phyloP scores from a whole-genome alignment of 53 echinoderm and acorn worm genomes.

The Echinometra lucunter region DNA sequence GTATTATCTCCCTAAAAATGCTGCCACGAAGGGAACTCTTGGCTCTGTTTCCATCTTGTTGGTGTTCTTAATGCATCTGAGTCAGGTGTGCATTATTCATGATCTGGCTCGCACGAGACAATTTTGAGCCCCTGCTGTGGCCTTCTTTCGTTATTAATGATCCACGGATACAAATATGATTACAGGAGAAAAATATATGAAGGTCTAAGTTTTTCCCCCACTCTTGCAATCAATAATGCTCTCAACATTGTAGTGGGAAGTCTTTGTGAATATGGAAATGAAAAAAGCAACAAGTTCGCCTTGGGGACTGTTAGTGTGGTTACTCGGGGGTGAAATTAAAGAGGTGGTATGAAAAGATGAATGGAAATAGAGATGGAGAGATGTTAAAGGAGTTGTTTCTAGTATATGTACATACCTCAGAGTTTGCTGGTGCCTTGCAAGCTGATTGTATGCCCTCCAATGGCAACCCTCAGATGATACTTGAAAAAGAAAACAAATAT shows the following conservation, averaged over 20 bases:
- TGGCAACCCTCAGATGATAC: constrained; percentile 34
- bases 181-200: constrained; percentile 35
- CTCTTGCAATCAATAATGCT: constrained; percentile 71
- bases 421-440: constrained; percentile 27
- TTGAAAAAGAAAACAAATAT: neutral
- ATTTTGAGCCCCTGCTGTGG: constrained; percentile 58
- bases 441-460: constrained; percentile 19
- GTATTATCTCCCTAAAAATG: constrained; percentile 25
- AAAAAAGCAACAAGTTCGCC: constrained; percentile 36
- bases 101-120: constrained; percentile 40
- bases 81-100: constrained; percentile 68
- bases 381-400: constrained; percentile 27
- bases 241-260: constrained; percentile 9
- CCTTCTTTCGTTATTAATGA: constrained; percentile 69
- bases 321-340: constrained; percentile 60
- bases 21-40: constrained; percentile 23
- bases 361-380: neutral
- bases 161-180: constrained; percentile 64
- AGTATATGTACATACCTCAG: constrained; percentile 2
- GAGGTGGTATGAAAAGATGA: constrained; percentile 54
- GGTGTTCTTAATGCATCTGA: constrained; percentile 64
- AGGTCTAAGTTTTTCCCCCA: constrained; percentile 58
- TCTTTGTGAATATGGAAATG: constrained; percentile 38
- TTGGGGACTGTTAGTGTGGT: constrained; percentile 38
- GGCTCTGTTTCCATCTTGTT: constrained; percentile 57